Evolutionary conservation across 2,113 vertebrate genomes (phyloP), one percentile per base, ranked within the genome.

Genomic region (Grantiella picta): DNA sequence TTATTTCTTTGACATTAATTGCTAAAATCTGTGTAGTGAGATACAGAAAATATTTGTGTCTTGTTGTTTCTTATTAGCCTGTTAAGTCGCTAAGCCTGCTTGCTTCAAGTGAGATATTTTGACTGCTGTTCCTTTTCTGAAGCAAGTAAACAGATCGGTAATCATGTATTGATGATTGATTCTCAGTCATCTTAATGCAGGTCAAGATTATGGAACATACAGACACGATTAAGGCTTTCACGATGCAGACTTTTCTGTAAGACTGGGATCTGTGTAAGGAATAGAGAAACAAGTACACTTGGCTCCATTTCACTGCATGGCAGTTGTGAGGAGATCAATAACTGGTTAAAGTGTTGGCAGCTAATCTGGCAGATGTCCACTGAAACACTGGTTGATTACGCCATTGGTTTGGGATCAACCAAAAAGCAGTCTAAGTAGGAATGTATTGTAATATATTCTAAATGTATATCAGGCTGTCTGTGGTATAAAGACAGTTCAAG

Each of bases 1-100:
- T 66, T 90, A 84, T 92, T 97, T 82, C 68, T 95, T 94, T 97
- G 69, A 71, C 44, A 86, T 95, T 95, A 94, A 86, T 97, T 93
- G 29, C 92, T 93, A 86, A 97, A 96, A 91, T 92, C 57, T 89
- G n/a, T 94, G 27, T 84, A 79, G 70, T 36, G 59, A 65, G 27
- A 72, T 96, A 78, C 45, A 36, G 57, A 70, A 94, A 86, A 90
- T 95, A 93, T 70, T 82, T 93, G 78, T 87, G 77, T 63, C 40
- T 61, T 85, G 57, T 31, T 91, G 53, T 93, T 94, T 94, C 59
- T 78, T 85, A 18, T 36, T 82, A 82, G n/a, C 52, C 54, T 92
- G 36, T 80, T 88, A 84, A 92, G 65, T 70, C 91, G 70, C 61
- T 88, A 91, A 65, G 44, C 42, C 38, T 83, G 20, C 44, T 76